A percentile compares a stretch with the other conserved stretches of the same genome.
phyloP scores from a whole-genome alignment of 2,797 vertebrate species.

The Melanotaenia parkinsoni region DNA sequence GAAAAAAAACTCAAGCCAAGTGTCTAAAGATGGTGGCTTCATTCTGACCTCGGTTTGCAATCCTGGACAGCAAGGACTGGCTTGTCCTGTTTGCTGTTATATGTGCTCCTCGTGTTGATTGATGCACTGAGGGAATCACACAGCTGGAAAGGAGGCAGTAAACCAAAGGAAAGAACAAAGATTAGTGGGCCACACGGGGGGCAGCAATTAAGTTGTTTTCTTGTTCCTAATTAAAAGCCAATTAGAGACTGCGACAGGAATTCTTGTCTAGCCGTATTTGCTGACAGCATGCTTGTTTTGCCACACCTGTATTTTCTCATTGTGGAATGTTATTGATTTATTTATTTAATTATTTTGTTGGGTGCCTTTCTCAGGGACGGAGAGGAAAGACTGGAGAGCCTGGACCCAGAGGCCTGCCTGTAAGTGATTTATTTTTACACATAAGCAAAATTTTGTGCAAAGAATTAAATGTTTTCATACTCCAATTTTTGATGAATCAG shows the following conservation, averaged over 20 bases:
- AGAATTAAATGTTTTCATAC: neutral
- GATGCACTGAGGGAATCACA: conserved; percentile 72
- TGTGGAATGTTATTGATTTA: conserved; percentile 26
- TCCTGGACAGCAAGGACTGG: conserved; percentile 31
- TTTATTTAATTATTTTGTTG: neutral
- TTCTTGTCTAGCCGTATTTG: conserved; percentile 77
- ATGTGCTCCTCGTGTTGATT: conserved; percentile 73
- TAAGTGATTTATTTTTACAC: conserved; percentile 79
- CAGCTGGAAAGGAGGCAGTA: conserved; percentile 79
- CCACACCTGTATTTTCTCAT: conserved; percentile 71
- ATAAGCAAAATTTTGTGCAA: neutral
- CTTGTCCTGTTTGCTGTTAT: conserved; percentile 41
- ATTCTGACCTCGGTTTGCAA: conserved; percentile 46
- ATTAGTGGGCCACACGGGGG: conserved; percentile 77
- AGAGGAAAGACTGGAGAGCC: conserved; percentile 90
- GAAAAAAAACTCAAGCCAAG: conserved; percentile 16
- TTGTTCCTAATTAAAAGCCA: conserved; percentile 86
- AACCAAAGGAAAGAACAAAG: conserved; percentile 78
- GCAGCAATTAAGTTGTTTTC: conserved; percentile 84
- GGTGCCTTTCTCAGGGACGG: conserved; percentile 85
- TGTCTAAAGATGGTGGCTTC: conserved; percentile 15
- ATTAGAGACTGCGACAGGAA: conserved; percentile 80
- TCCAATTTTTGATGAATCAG: neutral
- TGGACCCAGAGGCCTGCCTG: conserved; percentile 87
- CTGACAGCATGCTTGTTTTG: conserved; percentile 67